phyloP scores from a whole-genome alignment of 2,797 vertebrate genomes.

The Epinephelus coioides region DNA sequence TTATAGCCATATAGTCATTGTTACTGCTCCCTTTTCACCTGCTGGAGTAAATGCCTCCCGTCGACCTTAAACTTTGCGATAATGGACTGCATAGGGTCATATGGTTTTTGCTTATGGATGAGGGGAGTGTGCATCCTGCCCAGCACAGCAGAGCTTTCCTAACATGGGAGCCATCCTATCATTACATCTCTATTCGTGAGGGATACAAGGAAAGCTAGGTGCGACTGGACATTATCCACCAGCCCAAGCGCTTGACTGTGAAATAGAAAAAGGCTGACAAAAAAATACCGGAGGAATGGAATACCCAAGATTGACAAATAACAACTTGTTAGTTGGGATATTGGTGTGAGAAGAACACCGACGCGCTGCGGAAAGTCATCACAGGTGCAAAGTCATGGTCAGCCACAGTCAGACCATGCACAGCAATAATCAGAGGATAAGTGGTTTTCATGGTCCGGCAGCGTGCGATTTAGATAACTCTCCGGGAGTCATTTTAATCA shows the following conservation, averaged over 20 bases:
- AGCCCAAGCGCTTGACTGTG: conserved; percentile 35
- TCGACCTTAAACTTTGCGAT: conserved; percentile 30
- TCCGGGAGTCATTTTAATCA: conserved; percentile 37
- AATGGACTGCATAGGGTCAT: conserved; percentile 12
- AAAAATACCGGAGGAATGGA: conserved; percentile 12
- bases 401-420: conserved; percentile 18
- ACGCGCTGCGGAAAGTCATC: not conserved
- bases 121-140: not conserved
- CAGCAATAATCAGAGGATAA: conserved; percentile 41
- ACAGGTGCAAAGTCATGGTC: conserved; percentile 10
- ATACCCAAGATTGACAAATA: conserved; percentile 6
- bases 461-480: conserved; percentile 37
- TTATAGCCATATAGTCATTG: conserved; percentile 23
- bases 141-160: conserved; percentile 29
- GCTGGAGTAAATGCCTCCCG: conserved; percentile 5
- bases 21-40: conserved; percentile 28
- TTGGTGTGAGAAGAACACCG: conserved; percentile 10
- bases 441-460: conserved; percentile 37
- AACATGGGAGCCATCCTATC: conserved; percentile 38
- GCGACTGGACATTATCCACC: conserved; percentile 28
- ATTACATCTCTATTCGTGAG: conserved; percentile 27
- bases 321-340: conserved; percentile 20
- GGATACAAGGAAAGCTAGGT: conserved; percentile 39
- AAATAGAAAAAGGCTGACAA: conserved; percentile 37
- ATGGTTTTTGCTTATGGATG: conserved; percentile 24